Evolutionary conservation across 2,888 invertebrate genomes (phyloP), one percentile per base, ranked within the genome.

Genomic region (Slavum lentiscoides): DNA sequence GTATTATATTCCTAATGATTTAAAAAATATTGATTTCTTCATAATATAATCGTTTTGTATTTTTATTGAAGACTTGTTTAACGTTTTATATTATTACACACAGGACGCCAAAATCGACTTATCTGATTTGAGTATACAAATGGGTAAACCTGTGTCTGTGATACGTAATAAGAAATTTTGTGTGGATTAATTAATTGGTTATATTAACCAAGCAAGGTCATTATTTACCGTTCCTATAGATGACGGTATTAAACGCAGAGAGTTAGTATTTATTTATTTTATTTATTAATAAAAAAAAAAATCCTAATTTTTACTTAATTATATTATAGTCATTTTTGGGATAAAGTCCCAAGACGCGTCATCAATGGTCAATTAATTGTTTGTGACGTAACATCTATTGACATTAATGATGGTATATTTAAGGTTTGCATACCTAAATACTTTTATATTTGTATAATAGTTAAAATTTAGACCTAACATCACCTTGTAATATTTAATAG

Each of bases 121-220:
- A 43, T 58, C 64, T 49, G 37, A 70, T 72, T 37, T 70, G 5
- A 30, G 17, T 80, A 64, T 80, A 23, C 72, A 72, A 72, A 80
- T 80, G 80, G 80, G 80, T 72, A 80, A 80, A 64, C 80, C 80
- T 62, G 72, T 72, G 3, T 80, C 80, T 43, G 80, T 80, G 21
- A 58, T 80, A 58, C 80, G 80, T 19, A 70, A 64, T 43, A 72
- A 70, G 23, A 80, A 80, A 58, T 80, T 80, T 64, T 80, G 80
- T 80, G 39, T 64, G 37, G 72, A 80, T 58, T 5, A 30, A 70
- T 64, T 80, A 43, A 80, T 80, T 30, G 58, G 64, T 11, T 80
- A 64, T 13, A 80, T 64, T 64, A 80, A 80, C 19, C 21, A 72
- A 66, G 80, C 80, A 39, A 80, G 80, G 58, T 80, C 80, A 58